Evolutionary conservation across 1,140 invertebrate species (phyloP).

Genomic region (Ephestia elutella): DNA sequence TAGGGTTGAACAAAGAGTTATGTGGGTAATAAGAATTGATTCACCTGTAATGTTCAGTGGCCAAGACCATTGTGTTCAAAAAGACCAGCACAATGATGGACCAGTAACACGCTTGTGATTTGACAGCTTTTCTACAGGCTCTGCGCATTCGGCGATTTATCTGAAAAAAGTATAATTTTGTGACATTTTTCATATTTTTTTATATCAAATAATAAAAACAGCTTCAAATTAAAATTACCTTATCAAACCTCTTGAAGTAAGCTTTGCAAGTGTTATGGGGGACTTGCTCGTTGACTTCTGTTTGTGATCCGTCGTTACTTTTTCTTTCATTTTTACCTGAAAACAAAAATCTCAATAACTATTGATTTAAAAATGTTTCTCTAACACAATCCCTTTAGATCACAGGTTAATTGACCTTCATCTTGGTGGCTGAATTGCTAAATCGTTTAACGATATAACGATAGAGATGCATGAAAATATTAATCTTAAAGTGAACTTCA

Average conservation of each 20-base stretch:
- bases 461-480: too few species aligned
- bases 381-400: too few species aligned
- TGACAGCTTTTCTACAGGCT: slow-evolving; percentile 95
- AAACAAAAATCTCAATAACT: slow-evolving; percentile 12
- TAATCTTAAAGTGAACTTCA: too few species aligned
- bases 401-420: too few species aligned
- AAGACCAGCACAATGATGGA: slow-evolving; percentile 96
- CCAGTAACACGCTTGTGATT: slow-evolving; percentile 99
- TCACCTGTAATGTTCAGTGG: slow-evolving; percentile 93
- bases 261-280: slow-evolving; percentile 44
- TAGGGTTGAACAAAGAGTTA: too few species aligned
- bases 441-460: too few species aligned
- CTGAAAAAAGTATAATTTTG: slow-evolving; percentile 25
- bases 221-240: slow-evolving; percentile 30
- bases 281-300: slow-evolving; percentile 41
- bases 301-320: slow-evolving; percentile 55
- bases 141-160: slow-evolving; percentile 91
- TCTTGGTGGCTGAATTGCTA: too few species aligned
- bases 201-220: neutral
- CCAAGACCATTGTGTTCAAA: slow-evolving; percentile 93
- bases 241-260: slow-evolving; percentile 63
- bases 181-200: neutral
- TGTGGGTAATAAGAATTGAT: slow-evolving; percentile 13
- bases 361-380: too few species aligned
- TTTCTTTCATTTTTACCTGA: slow-evolving; percentile 55